Evolutionary conservation across 2,888 invertebrate genomes (phyloP).

Genomic region (Plutella xylostella): DNA sequence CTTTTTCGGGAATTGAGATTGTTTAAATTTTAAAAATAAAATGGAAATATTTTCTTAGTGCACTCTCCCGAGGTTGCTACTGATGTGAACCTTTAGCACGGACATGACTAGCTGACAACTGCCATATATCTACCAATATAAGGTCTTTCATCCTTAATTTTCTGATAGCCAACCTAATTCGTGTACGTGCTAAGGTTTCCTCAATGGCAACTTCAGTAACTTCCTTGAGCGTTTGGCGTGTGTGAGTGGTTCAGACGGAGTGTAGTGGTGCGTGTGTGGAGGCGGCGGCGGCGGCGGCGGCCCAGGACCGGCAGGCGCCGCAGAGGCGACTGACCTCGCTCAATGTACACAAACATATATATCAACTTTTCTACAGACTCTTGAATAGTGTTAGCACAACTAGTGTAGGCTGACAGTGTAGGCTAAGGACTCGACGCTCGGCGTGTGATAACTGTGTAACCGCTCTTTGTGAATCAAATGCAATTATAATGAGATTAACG

Average conservation of each 20-base stretch:
- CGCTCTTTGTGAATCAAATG: conserved; percentile 9
- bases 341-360: conserved; percentile 16
- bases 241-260: too few species aligned
- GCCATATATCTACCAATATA: too few species aligned
- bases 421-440: conserved; percentile 2
- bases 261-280: conserved; percentile 7
- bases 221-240: too few species aligned
- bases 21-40: conserved; percentile 34
- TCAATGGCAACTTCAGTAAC: too few species aligned
- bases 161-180: too few species aligned
- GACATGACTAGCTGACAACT: too few species aligned
- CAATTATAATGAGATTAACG: conserved; percentile 22
- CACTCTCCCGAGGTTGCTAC: too few species aligned
- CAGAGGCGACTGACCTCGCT: conserved; percentile 38
- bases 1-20: conserved; percentile 54
- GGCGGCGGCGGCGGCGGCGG: conserved; percentile 16
- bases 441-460: background rate
- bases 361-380: background rate
- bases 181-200: too few species aligned
- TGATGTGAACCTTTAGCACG: too few species aligned
- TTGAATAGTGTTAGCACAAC: conserved; percentile 35
- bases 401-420: conserved; percentile 28
- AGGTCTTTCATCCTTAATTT: too few species aligned
- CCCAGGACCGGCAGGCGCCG: conserved; percentile 13
- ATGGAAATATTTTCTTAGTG: conserved; percentile 24